Conservation (phyloP, 2,113 vertebrate genomes). For the Dipodomys spectabilis region DNA sequence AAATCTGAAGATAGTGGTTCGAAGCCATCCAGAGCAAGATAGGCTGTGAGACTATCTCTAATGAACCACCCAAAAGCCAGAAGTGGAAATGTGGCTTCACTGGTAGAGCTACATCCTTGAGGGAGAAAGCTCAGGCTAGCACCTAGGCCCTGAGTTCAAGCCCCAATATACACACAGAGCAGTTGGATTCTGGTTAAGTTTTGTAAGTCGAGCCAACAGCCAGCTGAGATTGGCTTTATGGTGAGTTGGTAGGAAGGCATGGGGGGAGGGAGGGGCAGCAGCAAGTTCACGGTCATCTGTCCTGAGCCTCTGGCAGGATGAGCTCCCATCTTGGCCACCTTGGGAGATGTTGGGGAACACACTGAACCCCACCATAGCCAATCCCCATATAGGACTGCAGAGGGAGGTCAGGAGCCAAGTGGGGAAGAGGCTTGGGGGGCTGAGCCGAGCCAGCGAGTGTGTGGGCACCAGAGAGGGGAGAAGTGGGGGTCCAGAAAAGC, state of each 20-base stretch:
- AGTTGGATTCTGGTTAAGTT: too few relatives aligned
- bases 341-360: fast-evolving
- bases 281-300: too few relatives aligned
- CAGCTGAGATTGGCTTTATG: neutral
- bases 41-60: neutral
- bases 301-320: fast-evolving
- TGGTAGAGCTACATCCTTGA: too few relatives aligned
- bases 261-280: neutral
- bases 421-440: neutral
- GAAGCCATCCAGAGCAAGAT: neutral
- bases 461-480: neutral
- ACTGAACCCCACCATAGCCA: neutral
- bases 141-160: neutral
- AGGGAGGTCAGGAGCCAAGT: fast-evolving
- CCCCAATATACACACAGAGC: neutral
- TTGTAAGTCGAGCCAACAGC: neutral
- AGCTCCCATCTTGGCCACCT: fast-evolving
- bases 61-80: too few relatives aligned
- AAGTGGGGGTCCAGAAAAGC: neutral
- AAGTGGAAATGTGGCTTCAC: too few relatives aligned
- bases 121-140: too few relatives aligned
- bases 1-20: neutral
- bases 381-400: fast-evolving
- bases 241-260: neutral
- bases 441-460: fast-evolving